phyloP scores from a whole-genome alignment of 2,797 vertebrate genomes.

The Carcharodon carcharias region DNA sequence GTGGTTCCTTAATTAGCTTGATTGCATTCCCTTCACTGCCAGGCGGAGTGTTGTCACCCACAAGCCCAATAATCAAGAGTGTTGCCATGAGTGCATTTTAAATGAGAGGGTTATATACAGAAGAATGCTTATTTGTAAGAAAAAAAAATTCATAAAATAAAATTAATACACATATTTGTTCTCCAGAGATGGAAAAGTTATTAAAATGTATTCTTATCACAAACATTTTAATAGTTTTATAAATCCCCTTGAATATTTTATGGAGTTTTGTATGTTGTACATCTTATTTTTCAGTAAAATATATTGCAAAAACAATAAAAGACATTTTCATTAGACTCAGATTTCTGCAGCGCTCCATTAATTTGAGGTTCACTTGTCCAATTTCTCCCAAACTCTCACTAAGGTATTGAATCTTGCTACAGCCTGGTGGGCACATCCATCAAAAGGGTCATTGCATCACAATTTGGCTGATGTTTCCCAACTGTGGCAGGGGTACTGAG shows the following conservation, averaged over 20 bases:
- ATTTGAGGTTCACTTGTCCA: neutral
- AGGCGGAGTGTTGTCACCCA: neutral
- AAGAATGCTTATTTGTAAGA: neutral
- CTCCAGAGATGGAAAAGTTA: neutral
- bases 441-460: neutral
- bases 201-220: neutral
- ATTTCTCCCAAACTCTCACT: neutral
- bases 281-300: neutral
- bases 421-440: too few relatives aligned
- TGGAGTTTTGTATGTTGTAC: neutral
- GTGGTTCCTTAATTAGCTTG: neutral
- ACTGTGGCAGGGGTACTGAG: neutral
- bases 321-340: neutral
- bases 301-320: neutral
- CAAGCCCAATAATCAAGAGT: neutral
- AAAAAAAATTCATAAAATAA: neutral
- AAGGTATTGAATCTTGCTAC: neutral
- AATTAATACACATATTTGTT: neutral
- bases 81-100: neutral
- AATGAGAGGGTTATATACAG: neutral
- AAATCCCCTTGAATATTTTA: constrained; percentile 7
- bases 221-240: neutral
- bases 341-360: neutral
- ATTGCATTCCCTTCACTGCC: neutral
- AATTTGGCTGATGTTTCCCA: neutral